These are phyloP conservation scores for Drosophila orena DNA, from an alignment of 1,140 invertebrate genomes.

Conservation along the genomic window DNA sequence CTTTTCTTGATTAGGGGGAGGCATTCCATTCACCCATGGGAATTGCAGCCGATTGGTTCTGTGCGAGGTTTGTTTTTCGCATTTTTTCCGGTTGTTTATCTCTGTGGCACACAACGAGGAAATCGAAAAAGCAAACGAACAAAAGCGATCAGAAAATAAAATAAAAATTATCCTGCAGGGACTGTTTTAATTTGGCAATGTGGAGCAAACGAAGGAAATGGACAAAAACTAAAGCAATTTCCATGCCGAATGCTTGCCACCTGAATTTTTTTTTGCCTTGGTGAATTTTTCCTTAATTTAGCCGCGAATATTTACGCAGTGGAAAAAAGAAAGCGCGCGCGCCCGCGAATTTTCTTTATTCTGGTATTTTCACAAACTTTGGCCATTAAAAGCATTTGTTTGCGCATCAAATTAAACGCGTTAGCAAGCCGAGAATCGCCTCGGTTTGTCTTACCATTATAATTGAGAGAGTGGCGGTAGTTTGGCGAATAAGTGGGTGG, in stretches of 20 bases:
- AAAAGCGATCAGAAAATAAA: constrained; percentile 27
- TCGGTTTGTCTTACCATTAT: constrained; percentile 18
- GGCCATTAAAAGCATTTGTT: constrained; percentile 77
- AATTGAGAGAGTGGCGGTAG: constrained; percentile 27
- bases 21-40: constrained; percentile 35
- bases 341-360: constrained; percentile 3
- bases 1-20: constrained; percentile 59
- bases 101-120: constrained; percentile 22
- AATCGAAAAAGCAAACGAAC: constrained; percentile 43
- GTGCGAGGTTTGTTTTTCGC: constrained; percentile 46
- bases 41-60: constrained; percentile 68
- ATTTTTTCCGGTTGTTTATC: constrained; percentile 39
- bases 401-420: constrained; percentile 76
- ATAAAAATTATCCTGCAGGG: constrained; percentile 14
- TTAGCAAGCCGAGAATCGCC: constrained; percentile 51
- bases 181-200: constrained; percentile 34
- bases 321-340: constrained; percentile 6
- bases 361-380: constrained; percentile 50
- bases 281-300: constrained; percentile 52
- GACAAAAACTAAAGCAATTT: constrained; percentile 35
- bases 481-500: constrained; percentile 14
- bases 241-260: constrained; percentile 28
- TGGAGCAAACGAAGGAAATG: constrained; percentile 2
- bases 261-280: constrained; percentile 38
- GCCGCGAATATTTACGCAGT: constrained; percentile 64